Evolutionary conservation across 2,888 invertebrate genomes (phyloP), one percentile per base, ranked within the genome.

Genomic region (Sinotaia quadrata): DNA sequence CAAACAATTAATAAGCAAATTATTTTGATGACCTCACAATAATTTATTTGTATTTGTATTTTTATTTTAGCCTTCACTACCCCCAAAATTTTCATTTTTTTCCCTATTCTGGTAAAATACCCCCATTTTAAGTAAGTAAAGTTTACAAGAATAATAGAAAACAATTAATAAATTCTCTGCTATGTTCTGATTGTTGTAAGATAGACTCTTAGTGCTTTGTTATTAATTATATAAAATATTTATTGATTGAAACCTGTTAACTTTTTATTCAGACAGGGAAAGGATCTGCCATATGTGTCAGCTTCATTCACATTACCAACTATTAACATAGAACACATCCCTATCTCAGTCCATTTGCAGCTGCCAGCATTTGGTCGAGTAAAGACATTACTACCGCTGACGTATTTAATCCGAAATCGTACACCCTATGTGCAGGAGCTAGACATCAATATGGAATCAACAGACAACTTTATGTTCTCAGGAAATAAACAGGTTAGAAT

Each of bases 381-480:
- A 27, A 91, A 93, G 74, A 78, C 78, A 7, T 73, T 85, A 27
- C 75, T 88, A 29, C 81, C 84, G 2, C 74, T 86, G 24, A 81
- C 80, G 44, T 88, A 94, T 85, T 91, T 91, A 75, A 89, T 96
- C 67, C 90, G 91, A 83, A 95, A 95, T 84, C 91, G 92, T 78
- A 93, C 93, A 0, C 90, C 91, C 57, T 91, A 91, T 70, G 91
- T 95, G 47, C 91, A 94, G 69, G 92, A 94, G 72, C 89, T 95
- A 41, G 92, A 91, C 78, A 89, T 95, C 47, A 91, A 91, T 63
- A 93, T 95, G 89, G 95, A 95, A 79, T 92, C 93, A 8, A 94
- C 92, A 70, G 96, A 97, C 87, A 94, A 94, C 49, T 97, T 97
- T 87, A 96, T 97, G 94, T 97, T 95, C 89, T 93, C 97, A 71